Base-by-base conservation (phyloP, 2,888 invertebrate genomes). In the Drosophila melanosoma region DNA sequence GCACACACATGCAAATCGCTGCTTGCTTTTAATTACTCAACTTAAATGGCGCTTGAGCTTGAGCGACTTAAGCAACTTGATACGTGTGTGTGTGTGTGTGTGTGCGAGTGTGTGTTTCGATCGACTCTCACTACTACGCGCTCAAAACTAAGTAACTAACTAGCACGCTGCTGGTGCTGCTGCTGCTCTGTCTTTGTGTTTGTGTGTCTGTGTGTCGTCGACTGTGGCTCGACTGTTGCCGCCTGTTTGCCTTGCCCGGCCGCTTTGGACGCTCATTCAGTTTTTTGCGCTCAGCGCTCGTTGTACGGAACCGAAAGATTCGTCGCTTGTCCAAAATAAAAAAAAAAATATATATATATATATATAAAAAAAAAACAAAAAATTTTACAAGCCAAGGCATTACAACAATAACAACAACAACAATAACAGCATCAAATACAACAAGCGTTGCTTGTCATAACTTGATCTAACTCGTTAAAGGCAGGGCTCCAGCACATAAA, bases 1-100 rank as follows among this genome's bases (percentile, higher is more conserved):
- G 54, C 67, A 69, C 49, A 76, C 70, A 69, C 69, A 87, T 83
- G 81, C 89, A 88, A 87, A 85, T 85, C 73, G 76, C 74, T 76
- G 89, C 82, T 78, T 76, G 79, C 61, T 76, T 89, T 87, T 87
- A 87, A 87, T 87, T 87, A 87, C 89, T 89, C 90, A 87, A 89
- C 87, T 87, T 89, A 86, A 89, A 89, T 87, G 87, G 89, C 89
- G 87, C 89, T 84, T 79, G 76, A 75, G 78, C 80, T 87, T 89
- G 86, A 89, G 87, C 87, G 89, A 86, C 89, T 88, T 87, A 83
- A 85, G 89, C 89, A 85, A 89, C 89, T 86, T 83, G 79, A 61
- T 69, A 70, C 75, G 49, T 65, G 69, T 53, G 66, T 69, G 62
- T 60, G 52, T 52, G 69, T 53, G 66, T 70, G 61, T 63, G 57